Evolutionary conservation across 2,797 vertebrate genomes (phyloP).

Genomic region (Anableps anableps): DNA sequence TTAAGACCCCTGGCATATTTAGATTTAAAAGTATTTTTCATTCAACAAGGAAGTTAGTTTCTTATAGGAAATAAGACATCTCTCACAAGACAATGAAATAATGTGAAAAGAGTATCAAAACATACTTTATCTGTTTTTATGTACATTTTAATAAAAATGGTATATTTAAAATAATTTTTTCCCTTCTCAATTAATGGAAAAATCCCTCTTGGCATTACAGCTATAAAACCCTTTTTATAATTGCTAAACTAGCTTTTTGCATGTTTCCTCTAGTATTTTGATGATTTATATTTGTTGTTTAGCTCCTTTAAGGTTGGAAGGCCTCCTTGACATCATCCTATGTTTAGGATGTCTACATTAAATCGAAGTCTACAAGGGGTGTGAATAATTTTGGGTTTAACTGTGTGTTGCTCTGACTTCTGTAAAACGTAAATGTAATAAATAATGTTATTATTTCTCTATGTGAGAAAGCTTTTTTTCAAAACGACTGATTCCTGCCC

Average conservation of each 20-base stretch:
- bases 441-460: neutral
- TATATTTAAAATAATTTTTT: neutral
- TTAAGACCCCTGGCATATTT: neutral
- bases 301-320: neutral
- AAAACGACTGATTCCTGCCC: neutral
- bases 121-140: neutral
- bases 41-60: neutral
- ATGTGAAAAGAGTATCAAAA: neutral
- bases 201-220: neutral
- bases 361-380: neutral
- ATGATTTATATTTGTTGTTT: neutral
- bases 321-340: neutral
- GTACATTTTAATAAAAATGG: neutral
- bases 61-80: neutral
- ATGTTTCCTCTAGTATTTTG: neutral
- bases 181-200: neutral
- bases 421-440: neutral
- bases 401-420: neutral
- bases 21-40: neutral
- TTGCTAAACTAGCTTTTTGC: neutral
- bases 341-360: too few relatives aligned
- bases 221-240: neutral
- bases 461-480: neutral
- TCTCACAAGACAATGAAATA: neutral
- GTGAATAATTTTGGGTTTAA: neutral